phyloP scores from a whole-genome alignment of 2,888 invertebrate genomes.

The Meloe dianella region DNA sequence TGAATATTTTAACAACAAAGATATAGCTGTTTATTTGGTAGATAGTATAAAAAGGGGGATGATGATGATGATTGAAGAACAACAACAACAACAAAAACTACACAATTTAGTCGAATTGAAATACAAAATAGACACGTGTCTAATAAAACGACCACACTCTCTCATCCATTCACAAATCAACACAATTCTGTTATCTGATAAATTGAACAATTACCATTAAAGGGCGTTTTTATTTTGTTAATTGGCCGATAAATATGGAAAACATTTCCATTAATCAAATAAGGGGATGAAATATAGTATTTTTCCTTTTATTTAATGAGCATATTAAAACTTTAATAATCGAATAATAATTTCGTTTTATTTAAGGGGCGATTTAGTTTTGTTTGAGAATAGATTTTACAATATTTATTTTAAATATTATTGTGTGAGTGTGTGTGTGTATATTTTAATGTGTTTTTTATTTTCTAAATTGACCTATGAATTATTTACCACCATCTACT shows the following conservation, averaged over 20 bases:
- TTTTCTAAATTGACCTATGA: background rate
- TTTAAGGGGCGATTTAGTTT: too few relatives aligned
- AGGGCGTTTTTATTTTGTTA: conserved; percentile 17
- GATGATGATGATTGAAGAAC: too few relatives aligned
- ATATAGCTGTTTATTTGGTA: conserved; percentile 22
- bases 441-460: too few relatives aligned
- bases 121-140: conserved; percentile 1
- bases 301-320: background rate
- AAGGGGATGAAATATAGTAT: background rate
- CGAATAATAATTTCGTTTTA: too few relatives aligned
- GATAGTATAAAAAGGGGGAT: conserved; percentile 16
- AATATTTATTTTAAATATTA: too few relatives aligned
- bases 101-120: background rate
- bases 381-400: too few relatives aligned
- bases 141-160: background rate
- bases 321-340: background rate
- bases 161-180: background rate
- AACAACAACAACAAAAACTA: background rate
- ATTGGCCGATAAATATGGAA: conserved; percentile 14
- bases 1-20: conserved; percentile 27
- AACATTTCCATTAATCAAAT: background rate
- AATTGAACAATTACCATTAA: conserved; percentile 21
- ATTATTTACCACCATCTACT: background rate
- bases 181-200: conserved; percentile 24
- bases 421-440: too few relatives aligned